These are phyloP conservation scores for Volucella zonaria DNA, from an alignment of 2,888 invertebrate genomes.

Conservation along the genomic window DNA sequence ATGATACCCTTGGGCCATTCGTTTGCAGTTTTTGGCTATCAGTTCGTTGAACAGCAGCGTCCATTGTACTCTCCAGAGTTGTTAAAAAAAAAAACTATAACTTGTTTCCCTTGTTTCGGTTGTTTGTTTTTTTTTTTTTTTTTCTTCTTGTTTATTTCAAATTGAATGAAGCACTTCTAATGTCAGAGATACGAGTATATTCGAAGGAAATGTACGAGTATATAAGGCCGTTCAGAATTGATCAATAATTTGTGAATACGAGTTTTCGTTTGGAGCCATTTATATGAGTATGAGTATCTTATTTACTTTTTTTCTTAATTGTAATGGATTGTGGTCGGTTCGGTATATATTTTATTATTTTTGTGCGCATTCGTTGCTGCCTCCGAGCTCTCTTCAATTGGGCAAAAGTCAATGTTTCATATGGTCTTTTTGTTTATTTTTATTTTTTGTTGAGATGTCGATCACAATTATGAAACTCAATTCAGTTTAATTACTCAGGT, in stretches of 20 bases:
- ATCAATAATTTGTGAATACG: conserved; percentile 33
- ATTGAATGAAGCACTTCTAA: conserved; percentile 37
- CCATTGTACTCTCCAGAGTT: conserved; percentile 60
- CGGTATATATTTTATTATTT: not conserved
- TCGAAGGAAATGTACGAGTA: no score
- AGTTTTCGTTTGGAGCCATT: conserved; percentile 15
- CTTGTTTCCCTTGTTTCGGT: not conserved
- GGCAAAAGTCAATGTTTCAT: conserved; percentile 30
- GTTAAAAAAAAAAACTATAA: conserved; percentile 1
- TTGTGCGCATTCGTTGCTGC: conserved; percentile 1
- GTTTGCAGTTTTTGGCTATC: conserved; percentile 75
- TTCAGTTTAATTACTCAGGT: conserved; percentile 53
- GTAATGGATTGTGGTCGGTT: conserved; percentile 34
- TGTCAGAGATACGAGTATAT: not conserved
- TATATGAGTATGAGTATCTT: not conserved
- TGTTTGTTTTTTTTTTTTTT: conserved; percentile 39
- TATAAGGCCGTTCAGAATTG: conserved; percentile 41
- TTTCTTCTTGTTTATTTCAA: conserved; percentile 28
- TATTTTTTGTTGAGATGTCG: not conserved
- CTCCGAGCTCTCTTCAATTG: conserved; percentile 22
- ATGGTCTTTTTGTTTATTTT: not conserved
- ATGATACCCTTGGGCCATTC: conserved; percentile 90
- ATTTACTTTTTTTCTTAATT: conserved; percentile 3
- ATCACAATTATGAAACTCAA: conserved; percentile 39
- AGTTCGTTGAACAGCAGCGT: conserved; percentile 74